Evolutionary conservation across 2,888 invertebrate genomes (phyloP).

Genomic region (Drosophila lutescens): DNA sequence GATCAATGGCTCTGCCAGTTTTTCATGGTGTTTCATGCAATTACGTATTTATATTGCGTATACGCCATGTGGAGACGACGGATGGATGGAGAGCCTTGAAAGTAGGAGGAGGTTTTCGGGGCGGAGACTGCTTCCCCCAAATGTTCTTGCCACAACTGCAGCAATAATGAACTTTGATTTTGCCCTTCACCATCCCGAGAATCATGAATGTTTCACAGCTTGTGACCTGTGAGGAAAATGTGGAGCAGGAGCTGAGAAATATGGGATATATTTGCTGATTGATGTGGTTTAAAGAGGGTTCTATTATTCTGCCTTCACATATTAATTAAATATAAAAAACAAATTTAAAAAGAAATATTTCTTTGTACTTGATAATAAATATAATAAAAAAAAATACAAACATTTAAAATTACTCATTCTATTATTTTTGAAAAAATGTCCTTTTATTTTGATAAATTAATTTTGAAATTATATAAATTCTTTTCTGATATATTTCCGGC

Average conservation of each 20-base stretch:
- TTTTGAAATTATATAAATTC: too few species aligned
- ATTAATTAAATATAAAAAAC: too few species aligned
- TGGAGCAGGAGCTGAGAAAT: neutral
- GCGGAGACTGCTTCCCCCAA: constrained; percentile 9
- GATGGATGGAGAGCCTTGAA: constrained; percentile 8
- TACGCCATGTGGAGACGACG: constrained; percentile 57
- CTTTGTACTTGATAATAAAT: too few species aligned
- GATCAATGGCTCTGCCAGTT: constrained; percentile 60
- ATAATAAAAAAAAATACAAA: too few species aligned
- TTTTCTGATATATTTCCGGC: too few species aligned
- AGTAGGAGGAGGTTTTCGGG: neutral
- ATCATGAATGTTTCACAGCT: constrained; percentile 11
- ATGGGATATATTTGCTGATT: constrained; percentile 23
- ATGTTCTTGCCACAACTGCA: constrained; percentile 56
- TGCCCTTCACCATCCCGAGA: neutral
- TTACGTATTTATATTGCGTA: constrained; percentile 68
- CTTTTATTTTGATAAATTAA: too few species aligned
- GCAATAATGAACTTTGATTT: constrained; percentile 68
- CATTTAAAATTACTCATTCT: too few species aligned
- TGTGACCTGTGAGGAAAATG: constrained; percentile 5
- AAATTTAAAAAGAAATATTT: too few species aligned
- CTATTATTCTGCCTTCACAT: neutral
- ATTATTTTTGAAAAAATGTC: too few species aligned
- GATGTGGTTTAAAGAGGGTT: neutral
- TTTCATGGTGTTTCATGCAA: constrained; percentile 52